Conservation (phyloP, 2,797 vertebrate species). For the Myripristis murdjan region DNA sequence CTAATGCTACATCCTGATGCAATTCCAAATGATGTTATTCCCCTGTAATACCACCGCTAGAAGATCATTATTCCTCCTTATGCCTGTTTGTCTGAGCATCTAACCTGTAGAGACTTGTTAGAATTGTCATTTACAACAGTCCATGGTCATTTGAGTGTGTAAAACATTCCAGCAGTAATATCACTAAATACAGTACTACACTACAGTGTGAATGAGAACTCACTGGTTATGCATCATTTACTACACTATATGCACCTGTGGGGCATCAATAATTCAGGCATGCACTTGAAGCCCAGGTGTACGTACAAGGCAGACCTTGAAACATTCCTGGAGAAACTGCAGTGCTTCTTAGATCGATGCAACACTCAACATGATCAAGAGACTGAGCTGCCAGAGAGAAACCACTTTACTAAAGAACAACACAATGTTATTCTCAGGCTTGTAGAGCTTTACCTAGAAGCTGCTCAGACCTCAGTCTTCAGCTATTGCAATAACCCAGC, state of each 20-base stretch:
- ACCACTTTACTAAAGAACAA: conserved; percentile 56
- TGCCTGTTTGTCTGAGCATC: conserved; percentile 15
- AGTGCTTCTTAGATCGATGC: conserved; percentile 65
- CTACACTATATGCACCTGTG: conserved; percentile 61
- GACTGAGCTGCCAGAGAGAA: conserved; percentile 57
- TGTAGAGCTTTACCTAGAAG: conserved; percentile 46
- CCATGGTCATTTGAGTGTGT: conserved; percentile 8
- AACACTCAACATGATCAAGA: conserved; percentile 73
- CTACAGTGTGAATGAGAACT: conserved; percentile 37
- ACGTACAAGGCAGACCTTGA: conserved; percentile 66
- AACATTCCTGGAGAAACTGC: conserved; percentile 66
- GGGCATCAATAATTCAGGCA: conserved; percentile 79
- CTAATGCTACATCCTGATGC: too few relatives aligned
- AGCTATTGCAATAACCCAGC: conserved; percentile 26
- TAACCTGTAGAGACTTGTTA: neutral
- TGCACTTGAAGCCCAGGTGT: conserved; percentile 67
- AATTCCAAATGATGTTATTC: conserved; percentile 34
- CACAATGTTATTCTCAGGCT: conserved; percentile 55
- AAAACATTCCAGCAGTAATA: conserved; percentile 21
- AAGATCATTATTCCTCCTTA: conserved; percentile 14
- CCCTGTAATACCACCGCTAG: conserved; percentile 10
- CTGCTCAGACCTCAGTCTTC: conserved; percentile 40
- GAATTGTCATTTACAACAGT: neutral
- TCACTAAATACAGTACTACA: conserved; percentile 33
- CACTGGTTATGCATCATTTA: conserved; percentile 72